A percentile compares a stretch with the other conserved stretches of the same genome.
These are phyloP conservation scores for Lates calcarifer DNA, from an alignment of 2,113 vertebrate genomes.

Conservation along the genomic window DNA sequence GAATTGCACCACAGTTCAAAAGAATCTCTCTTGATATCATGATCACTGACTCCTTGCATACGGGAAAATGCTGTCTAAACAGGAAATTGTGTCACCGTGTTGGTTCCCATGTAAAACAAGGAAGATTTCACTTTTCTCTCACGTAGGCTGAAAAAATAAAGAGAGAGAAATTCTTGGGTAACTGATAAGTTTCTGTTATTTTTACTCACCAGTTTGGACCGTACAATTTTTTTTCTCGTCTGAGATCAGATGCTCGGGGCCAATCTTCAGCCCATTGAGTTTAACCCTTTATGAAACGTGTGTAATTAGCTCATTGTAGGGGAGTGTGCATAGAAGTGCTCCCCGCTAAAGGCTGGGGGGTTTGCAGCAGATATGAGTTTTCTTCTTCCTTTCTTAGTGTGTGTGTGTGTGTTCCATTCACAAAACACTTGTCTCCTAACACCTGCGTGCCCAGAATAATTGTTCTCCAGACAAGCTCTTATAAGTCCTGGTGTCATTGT, in stretches of 20 bases:
- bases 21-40: slow-evolving; percentile 45
- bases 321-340: slow-evolving; percentile 84
- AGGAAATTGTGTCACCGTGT: slow-evolving; percentile 32
- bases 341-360: slow-evolving; percentile 78
- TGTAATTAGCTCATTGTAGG: slow-evolving; percentile 87
- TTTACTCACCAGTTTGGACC: not conserved
- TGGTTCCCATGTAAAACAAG: not conserved
- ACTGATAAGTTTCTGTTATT: slow-evolving; percentile 6
- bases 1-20: slow-evolving; percentile 63
- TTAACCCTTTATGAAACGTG: slow-evolving; percentile 74
- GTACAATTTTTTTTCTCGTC: not conserved
- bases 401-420: slow-evolving; percentile 58
- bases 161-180: not conserved
- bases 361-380: slow-evolving; percentile 50
- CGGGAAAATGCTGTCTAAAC: slow-evolving; percentile 43
- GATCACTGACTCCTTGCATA: slow-evolving; percentile 30
- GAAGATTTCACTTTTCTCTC: not conserved
- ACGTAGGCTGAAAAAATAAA: not conserved
- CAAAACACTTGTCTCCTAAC: slow-evolving; percentile 76
- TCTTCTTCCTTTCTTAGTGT: slow-evolving; percentile 45
- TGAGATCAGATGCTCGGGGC: slow-evolving; percentile 51
- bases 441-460: slow-evolving; percentile 74
- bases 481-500: slow-evolving; percentile 77
- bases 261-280: slow-evolving; percentile 68
- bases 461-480: slow-evolving; percentile 73